A percentile compares a stretch with the other conserved stretches of the same genome.
Evolutionary conservation across 2,797 vertebrate genomes (phyloP).

Genomic region (Balearica regulorum): DNA sequence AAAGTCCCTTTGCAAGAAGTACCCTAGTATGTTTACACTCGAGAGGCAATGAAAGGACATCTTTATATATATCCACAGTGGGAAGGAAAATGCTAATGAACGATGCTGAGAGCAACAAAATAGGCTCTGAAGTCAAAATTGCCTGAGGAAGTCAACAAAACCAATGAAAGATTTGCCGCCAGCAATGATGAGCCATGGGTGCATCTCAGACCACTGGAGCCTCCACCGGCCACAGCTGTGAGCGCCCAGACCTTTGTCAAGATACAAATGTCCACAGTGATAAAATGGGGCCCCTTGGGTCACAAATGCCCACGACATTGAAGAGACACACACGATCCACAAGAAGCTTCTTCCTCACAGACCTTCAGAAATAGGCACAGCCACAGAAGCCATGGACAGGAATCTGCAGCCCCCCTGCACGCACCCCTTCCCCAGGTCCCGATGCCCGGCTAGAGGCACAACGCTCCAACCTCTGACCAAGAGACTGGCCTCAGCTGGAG

Average conservation of each 20-base stretch:
- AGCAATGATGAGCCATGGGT: background rate
- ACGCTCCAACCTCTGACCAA: fast-evolving
- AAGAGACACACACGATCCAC: background rate
- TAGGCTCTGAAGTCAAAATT: background rate
- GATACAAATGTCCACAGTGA: background rate
- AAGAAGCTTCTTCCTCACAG: background rate
- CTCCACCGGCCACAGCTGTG: background rate
- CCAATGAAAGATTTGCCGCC: background rate
- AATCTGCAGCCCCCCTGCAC: fast-evolving
- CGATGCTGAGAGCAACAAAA: slow-evolving; percentile 8
- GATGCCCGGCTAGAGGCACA: fast-evolving
- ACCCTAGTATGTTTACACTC: slow-evolving; percentile 58
- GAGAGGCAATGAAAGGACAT: slow-evolving; percentile 53
- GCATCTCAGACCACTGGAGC: background rate
- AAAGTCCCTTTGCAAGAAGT: slow-evolving; percentile 65
- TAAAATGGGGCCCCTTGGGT: background rate
- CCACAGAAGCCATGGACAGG: background rate
- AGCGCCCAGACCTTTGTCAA: background rate
- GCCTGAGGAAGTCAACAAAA: slow-evolving; percentile 21
- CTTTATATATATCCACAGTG: slow-evolving; percentile 51
- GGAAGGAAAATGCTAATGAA: slow-evolving; percentile 43
- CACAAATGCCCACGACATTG: background rate
- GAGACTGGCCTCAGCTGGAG: background rate
- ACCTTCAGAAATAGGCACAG: background rate
- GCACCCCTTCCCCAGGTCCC: fast-evolving